Evolutionary conservation across 1,140 invertebrate species (phyloP).

Genomic region (Drosophila erecta): DNA sequence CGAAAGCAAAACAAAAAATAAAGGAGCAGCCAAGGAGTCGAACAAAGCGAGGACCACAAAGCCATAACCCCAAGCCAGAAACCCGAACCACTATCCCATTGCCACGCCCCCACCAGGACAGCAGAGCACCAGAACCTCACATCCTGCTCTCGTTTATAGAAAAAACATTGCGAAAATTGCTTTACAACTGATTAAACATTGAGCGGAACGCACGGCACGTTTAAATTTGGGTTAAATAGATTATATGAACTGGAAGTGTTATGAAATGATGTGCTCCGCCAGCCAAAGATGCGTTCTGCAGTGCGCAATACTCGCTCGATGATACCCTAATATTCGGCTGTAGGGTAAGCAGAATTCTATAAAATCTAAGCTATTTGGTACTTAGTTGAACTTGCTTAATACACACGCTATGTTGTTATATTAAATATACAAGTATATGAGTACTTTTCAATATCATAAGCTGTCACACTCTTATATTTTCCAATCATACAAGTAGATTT

Average conservation of each 20-base stretch:
- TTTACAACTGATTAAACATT: slow-evolving; percentile 82
- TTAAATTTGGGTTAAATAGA: slow-evolving; percentile 82
- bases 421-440: too few species aligned
- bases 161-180: slow-evolving; percentile 81
- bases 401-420: too few species aligned
- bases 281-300: slow-evolving; percentile 26
- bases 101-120: slow-evolving; percentile 15
- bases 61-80: slow-evolving; percentile 32
- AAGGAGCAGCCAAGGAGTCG: slow-evolving; percentile 51
- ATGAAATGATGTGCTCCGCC: slow-evolving; percentile 77
- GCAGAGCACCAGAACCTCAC: slow-evolving; percentile 1
- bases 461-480: too few species aligned
- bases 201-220: slow-evolving; percentile 77
- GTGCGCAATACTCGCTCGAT: background rate
- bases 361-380: too few species aligned
- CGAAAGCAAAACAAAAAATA: slow-evolving; percentile 44
- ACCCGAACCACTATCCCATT: slow-evolving; percentile 18
- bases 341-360: background rate
- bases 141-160: slow-evolving; percentile 66
- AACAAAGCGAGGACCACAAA: slow-evolving; percentile 33
- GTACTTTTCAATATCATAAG: too few species aligned
- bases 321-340: slow-evolving; percentile 5
- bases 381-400: too few species aligned
- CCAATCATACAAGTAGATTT: background rate
- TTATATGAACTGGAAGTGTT: slow-evolving; percentile 82